A percentile compares a stretch with the other conserved stretches of the same genome.
Conservation (phyloP, 2,797 vertebrate genomes). For the Benthosema pterotum region DNA sequence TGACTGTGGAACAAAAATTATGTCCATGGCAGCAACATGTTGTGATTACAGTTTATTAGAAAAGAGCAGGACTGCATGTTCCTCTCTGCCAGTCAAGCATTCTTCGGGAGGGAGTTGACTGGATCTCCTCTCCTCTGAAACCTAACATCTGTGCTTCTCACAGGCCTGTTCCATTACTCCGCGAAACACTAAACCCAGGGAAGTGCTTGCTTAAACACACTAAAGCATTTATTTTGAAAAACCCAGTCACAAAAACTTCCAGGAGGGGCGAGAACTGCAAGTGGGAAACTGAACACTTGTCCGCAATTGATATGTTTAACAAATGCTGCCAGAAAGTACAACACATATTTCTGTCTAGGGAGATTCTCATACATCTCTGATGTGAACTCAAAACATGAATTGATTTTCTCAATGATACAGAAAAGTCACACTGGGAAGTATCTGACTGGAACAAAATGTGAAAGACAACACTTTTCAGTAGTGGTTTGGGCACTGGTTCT, state of each 20-base stretch:
- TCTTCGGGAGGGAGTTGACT: slow-evolving; percentile 74
- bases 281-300: slow-evolving; percentile 60
- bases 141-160: slow-evolving; percentile 69
- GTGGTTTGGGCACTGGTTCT: background rate
- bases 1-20: slow-evolving; percentile 65
- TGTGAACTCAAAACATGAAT: slow-evolving; percentile 34
- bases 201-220: slow-evolving; percentile 64
- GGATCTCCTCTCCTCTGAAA: slow-evolving; percentile 49
- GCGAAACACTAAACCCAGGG: slow-evolving; percentile 72
- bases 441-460: slow-evolving; percentile 28
- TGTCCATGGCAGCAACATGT: slow-evolving; percentile 50
- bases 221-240: slow-evolving; percentile 73
- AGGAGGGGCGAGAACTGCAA: slow-evolving; percentile 1
- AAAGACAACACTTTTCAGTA: slow-evolving; percentile 17
- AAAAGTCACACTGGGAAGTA: slow-evolving; percentile 9
- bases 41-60: slow-evolving; percentile 66
- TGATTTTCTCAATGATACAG: slow-evolving; percentile 44
- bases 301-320: slow-evolving; percentile 58
- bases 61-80: slow-evolving; percentile 43
- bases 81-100: slow-evolving; percentile 62
- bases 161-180: slow-evolving; percentile 63
- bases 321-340: slow-evolving; percentile 64
- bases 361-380: slow-evolving; percentile 52
- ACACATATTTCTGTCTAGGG: slow-evolving; percentile 49
- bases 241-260: slow-evolving; percentile 51